Percentiles rank a stretch among this genome's conserved stretches.
phyloP scores from a whole-genome alignment of 53 echinoderm and acorn worm genomes.

The Temnopleurus reevesii region DNA sequence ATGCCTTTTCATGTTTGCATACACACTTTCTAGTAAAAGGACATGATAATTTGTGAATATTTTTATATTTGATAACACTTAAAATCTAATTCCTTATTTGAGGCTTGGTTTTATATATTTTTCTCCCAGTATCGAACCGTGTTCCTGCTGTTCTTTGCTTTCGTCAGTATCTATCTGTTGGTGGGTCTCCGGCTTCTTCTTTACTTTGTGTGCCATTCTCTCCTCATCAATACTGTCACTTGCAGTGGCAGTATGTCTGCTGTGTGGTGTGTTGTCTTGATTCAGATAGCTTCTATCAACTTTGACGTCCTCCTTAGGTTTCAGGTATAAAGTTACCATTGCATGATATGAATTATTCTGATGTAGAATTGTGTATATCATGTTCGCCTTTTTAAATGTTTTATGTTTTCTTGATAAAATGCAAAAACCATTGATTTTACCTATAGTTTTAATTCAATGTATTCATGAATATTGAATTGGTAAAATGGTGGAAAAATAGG shows the following conservation, averaged over 20 bases:
- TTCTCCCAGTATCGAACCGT: slow-evolving; percentile 3
- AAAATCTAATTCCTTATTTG: too few relatives aligned
- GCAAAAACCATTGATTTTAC: too few relatives aligned
- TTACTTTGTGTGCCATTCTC: slow-evolving; percentile 19
- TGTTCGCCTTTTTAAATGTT: too few relatives aligned
- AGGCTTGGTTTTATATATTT: not conserved
- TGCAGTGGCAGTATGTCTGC: slow-evolving; percentile 9
- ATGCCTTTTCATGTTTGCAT: too few relatives aligned
- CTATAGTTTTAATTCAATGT: too few relatives aligned
- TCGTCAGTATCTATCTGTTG: slow-evolving; percentile 3
- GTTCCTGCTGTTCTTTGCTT: slow-evolving; percentile 34
- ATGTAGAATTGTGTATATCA: too few relatives aligned
- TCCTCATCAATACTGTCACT: slow-evolving; percentile 21
- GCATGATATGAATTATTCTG: too few relatives aligned
- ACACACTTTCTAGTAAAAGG: not conserved
- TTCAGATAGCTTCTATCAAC: slow-evolving; percentile 48
- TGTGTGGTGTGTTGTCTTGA: slow-evolving; percentile 32
- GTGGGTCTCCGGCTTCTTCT: slow-evolving; percentile 18
- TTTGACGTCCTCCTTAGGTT: slow-evolving; percentile 10
- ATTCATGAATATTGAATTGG: too few relatives aligned
- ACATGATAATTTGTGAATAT: not conserved
- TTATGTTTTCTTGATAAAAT: too few relatives aligned
- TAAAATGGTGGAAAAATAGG: too few relatives aligned
- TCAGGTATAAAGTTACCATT: too few relatives aligned
- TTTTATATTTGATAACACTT: too few relatives aligned